Percentiles rank a stretch among this genome's conserved stretches.
phyloP scores from a whole-genome alignment of 2,113 vertebrate genomes.

The Echinops telfairi region DNA sequence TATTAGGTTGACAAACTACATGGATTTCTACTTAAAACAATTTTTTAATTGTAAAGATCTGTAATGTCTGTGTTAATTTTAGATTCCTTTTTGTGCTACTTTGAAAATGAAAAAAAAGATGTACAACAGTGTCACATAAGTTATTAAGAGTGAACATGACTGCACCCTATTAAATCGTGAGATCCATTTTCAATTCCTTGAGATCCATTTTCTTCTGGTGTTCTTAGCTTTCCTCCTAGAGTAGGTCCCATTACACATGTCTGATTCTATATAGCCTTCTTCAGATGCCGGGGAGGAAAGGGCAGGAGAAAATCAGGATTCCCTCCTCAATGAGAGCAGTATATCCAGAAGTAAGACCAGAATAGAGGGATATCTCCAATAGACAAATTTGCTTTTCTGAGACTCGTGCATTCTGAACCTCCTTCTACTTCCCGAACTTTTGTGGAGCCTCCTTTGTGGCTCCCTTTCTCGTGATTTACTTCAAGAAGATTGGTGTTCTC shows the following conservation, averaged over 20 bases:
- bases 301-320: neutral
- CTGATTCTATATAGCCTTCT: neutral
- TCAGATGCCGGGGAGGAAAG: conserved; percentile 8
- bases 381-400: neutral
- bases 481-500: neutral
- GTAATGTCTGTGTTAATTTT: too few species aligned
- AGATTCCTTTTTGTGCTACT: too few species aligned
- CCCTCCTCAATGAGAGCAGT: neutral
- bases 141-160: neutral
- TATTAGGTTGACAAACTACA: too few species aligned
- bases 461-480: neutral
- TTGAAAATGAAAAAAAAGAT: conserved; percentile 16
- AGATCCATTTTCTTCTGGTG: neutral
- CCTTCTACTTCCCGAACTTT: neutral
- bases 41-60: too few species aligned
- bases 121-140: neutral
- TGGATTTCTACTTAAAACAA: too few species aligned
- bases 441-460: neutral
- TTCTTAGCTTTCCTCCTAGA: neutral
- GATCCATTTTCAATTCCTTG: neutral
- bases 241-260: neutral
- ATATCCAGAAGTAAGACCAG: neutral
- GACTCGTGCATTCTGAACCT: neutral
- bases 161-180: neutral
- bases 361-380: neutral